phyloP scores from a whole-genome alignment of 2,797 vertebrate genomes.

The Acanthiza pusilla region DNA sequence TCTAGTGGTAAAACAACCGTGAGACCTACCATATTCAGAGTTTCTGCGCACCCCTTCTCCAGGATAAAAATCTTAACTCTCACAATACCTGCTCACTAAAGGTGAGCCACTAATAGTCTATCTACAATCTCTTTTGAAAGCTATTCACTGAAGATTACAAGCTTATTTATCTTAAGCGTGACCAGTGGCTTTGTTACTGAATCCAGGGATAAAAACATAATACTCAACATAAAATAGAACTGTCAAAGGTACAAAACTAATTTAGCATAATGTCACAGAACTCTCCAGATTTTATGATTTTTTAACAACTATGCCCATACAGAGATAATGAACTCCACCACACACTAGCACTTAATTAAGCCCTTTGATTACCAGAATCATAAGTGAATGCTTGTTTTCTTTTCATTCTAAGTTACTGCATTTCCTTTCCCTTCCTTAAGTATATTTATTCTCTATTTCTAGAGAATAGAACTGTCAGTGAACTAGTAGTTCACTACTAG shows the following conservation, averaged over 20 bases:
- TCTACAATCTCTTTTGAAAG: background rate
- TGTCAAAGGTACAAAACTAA: background rate
- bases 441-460: background rate
- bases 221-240: background rate
- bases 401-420: background rate
- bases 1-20: conserved; percentile 8
- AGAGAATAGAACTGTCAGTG: background rate
- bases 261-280: background rate
- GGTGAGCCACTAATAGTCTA: background rate
- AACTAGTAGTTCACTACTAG: background rate
- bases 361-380: background rate
- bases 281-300: background rate
- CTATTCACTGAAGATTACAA: background rate
- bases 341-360: background rate
- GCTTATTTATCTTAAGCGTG: background rate
- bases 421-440: background rate
- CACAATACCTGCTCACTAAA: background rate
- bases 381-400: background rate
- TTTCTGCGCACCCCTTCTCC: background rate
- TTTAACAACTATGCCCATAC: background rate
- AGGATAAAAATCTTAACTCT: background rate
- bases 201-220: background rate
- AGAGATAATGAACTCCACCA: background rate
- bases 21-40: background rate
- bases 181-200: background rate